A percentile compares a stretch with the other conserved stretches of the same genome.
Conservation (phyloP, 1,140 invertebrate species). For the Nylanderia fulva region DNA sequence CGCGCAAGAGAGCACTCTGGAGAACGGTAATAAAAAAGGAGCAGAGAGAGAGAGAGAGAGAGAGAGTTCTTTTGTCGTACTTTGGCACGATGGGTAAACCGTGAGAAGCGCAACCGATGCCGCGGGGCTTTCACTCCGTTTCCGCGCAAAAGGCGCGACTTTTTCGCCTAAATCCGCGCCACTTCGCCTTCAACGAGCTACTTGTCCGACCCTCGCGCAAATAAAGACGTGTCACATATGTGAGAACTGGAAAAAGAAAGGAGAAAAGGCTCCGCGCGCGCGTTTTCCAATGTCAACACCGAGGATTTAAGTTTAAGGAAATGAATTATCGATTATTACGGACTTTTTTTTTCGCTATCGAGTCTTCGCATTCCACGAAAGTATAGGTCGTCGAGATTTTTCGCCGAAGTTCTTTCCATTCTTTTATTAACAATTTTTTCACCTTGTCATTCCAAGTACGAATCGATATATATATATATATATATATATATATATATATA, state of each 20-base stretch:
- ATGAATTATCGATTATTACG: constrained; percentile 13
- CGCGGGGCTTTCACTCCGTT: constrained; percentile 40
- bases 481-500: too few relatives aligned
- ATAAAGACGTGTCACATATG: background rate
- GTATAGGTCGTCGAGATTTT: too few relatives aligned
- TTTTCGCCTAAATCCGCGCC: background rate
- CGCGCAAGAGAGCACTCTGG: constrained; percentile 34
- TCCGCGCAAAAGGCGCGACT: constrained; percentile 1
- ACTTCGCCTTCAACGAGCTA: constrained; percentile 22
- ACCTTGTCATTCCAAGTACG: too few relatives aligned
- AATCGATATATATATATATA: too few relatives aligned
- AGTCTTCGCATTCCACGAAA: background rate
- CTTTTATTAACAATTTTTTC: background rate
- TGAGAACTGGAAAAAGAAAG: background rate
- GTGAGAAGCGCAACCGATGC: constrained; percentile 51
- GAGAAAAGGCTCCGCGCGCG: background rate
- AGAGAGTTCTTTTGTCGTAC: constrained; percentile 41
- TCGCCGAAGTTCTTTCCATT: too few relatives aligned
- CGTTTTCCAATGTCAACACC: background rate
- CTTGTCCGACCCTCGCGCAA: constrained; percentile 14
- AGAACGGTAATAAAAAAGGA: background rate
- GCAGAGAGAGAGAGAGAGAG: constrained; percentile 24
- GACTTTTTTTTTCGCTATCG: background rate
- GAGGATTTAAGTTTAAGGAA: background rate
- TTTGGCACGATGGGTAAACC: constrained; percentile 1